A percentile compares a stretch with the other conserved stretches of the same genome.
These are phyloP conservation scores for Tolypeutes matacus DNA, from an alignment of 2,797 vertebrate genomes.

Conservation along the genomic window DNA sequence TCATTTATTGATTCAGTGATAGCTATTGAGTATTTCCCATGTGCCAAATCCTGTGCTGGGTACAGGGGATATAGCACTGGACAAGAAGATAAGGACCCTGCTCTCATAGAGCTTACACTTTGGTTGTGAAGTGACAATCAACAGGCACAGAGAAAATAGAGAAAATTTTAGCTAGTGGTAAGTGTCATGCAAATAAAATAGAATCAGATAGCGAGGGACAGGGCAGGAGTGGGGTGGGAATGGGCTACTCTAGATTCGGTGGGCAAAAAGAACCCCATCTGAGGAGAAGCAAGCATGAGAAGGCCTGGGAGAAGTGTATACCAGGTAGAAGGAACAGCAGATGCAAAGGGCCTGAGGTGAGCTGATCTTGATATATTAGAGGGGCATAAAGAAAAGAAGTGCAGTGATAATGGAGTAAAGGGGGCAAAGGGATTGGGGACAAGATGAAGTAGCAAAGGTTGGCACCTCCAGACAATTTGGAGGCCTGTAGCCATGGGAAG, in stretches of 20 bases:
- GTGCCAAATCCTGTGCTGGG: background rate
- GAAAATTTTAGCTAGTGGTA: background rate
- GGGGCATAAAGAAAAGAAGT: background rate
- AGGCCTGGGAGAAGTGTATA: background rate
- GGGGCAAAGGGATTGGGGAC: background rate
- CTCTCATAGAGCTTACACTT: background rate
- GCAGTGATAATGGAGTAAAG: background rate
- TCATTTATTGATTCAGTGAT: background rate
- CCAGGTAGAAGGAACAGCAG: no score
- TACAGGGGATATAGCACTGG: background rate
- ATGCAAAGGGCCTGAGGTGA: constrained; percentile 41
- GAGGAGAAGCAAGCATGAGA: background rate
- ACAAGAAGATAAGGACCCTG: background rate
- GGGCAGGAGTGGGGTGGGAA: background rate
- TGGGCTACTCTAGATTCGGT: background rate
- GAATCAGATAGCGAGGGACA: background rate
- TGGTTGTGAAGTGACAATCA: background rate
- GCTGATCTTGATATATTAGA: background rate
- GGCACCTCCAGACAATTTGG: background rate
- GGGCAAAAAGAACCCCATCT: background rate
- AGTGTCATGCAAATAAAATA: background rate
- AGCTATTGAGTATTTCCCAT: background rate
- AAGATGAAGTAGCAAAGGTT: background rate
- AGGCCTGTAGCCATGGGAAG: background rate
- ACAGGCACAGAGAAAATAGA: constrained; percentile 34